Evolutionary conservation across 2,888 invertebrate species (phyloP).

Genomic region (Lottia gigantea): DNA sequence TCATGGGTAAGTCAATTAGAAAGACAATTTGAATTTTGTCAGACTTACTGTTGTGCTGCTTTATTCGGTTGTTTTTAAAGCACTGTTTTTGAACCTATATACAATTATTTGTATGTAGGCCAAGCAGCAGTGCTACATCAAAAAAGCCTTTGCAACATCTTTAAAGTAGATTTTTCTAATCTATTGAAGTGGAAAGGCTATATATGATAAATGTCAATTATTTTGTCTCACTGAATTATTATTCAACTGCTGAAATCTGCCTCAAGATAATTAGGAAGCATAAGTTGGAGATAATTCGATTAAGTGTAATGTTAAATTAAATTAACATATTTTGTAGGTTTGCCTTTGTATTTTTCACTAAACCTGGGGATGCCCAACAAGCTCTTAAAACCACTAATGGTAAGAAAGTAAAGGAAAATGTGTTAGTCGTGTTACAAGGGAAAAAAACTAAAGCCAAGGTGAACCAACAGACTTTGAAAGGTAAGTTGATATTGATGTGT

Average conservation of each 20-base stretch:
- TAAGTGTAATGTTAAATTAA: background rate
- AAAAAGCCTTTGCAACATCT: background rate
- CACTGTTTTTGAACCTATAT: constrained; percentile 3
- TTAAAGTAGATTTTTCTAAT: too few relatives aligned
- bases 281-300: background rate
- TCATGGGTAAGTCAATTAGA: constrained; percentile 25
- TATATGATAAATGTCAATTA: too few relatives aligned
- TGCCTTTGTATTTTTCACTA: constrained; percentile 28
- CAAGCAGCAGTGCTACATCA: background rate
- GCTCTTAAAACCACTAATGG: constrained; percentile 24
- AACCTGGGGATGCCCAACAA: constrained; percentile 18
- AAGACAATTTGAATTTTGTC: too few relatives aligned
- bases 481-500: background rate
- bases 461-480: constrained; percentile 4
- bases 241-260: too few relatives aligned
- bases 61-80: background rate
- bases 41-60: too few relatives aligned
- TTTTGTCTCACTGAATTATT: too few relatives aligned
- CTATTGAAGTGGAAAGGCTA: too few relatives aligned
- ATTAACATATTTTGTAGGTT: constrained; percentile 22
- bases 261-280: too few relatives aligned
- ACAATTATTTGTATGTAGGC: background rate
- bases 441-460: constrained; percentile 18
- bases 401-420: constrained; percentile 15
- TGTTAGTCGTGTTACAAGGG: constrained; percentile 28